These are phyloP conservation scores for Nematopogon swammerdamellus DNA, from an alignment of 2,888 invertebrate species.

Conservation along the genomic window DNA sequence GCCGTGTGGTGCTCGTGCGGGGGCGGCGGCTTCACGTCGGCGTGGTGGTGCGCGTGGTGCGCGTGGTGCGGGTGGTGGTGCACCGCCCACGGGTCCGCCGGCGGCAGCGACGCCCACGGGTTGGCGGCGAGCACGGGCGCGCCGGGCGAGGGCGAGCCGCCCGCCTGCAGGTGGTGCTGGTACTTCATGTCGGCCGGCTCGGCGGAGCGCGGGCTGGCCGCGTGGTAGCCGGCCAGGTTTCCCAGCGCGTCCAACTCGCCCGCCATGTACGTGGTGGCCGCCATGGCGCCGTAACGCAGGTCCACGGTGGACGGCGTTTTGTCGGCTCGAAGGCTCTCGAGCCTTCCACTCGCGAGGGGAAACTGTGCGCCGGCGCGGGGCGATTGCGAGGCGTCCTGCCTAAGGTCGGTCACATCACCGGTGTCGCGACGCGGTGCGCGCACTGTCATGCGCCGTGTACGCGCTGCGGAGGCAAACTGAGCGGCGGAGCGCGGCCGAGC, in stretches of 20 bases:
- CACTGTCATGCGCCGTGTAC: constrained; percentile 61
- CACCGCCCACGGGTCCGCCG: constrained; percentile 81
- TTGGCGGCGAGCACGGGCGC: constrained; percentile 59
- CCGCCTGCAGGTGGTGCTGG: constrained; percentile 83
- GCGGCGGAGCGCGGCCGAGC: constrained; percentile 50
- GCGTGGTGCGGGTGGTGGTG: constrained; percentile 70
- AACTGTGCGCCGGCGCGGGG: constrained; percentile 35
- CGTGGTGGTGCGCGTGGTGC: constrained; percentile 73
- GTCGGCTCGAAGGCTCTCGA: constrained; percentile 57
- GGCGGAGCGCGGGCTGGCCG: constrained; percentile 82
- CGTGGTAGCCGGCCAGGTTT: constrained; percentile 77
- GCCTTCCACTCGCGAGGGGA: constrained; percentile 53
- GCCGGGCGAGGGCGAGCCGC: constrained; percentile 54
- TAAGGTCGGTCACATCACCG: constrained; percentile 55
- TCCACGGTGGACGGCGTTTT: constrained; percentile 63
- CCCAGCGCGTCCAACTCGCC: constrained; percentile 80
- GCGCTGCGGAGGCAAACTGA: constrained; percentile 35
- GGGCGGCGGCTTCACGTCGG: constrained; percentile 74
- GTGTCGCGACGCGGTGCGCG: constrained; percentile 20
- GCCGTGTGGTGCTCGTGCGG: constrained; percentile 65
- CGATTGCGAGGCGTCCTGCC: constrained; percentile 25
- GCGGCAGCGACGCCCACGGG: constrained; percentile 83
- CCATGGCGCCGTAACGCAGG: constrained; percentile 78
- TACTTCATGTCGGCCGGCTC: constrained; percentile 96
- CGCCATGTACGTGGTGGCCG: constrained; percentile 94